Evolutionary conservation across 2,888 invertebrate genomes (phyloP).

Genomic region (Chrysopilus asiliformis): DNA sequence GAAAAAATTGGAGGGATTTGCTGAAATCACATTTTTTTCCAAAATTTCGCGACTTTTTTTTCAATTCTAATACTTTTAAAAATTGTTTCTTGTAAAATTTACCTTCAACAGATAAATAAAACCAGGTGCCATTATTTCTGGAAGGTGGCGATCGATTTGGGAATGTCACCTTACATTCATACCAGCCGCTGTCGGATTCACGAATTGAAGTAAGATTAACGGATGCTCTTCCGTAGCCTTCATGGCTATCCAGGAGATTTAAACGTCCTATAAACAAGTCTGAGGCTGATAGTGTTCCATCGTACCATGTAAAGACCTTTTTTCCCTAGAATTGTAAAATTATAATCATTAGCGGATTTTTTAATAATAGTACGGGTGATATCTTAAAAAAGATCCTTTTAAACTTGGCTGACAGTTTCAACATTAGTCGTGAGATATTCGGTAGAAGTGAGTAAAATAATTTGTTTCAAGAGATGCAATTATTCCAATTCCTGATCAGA

Average conservation of each 20-base stretch:
- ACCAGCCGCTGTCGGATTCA: constrained; percentile 83
- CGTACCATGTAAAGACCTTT: constrained; percentile 70
- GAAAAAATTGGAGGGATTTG: no score
- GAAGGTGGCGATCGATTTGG: constrained; percentile 77
- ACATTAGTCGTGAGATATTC: no score
- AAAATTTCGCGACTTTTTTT: no score
- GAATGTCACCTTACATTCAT: constrained; percentile 78
- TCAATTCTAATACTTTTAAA: no score
- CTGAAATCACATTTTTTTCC: no score
- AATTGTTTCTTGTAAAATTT: constrained; percentile 16
- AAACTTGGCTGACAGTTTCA: no score
- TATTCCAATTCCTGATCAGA: no score
- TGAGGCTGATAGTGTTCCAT: constrained; percentile 51
- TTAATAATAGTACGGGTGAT: no score
- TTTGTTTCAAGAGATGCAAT: no score
- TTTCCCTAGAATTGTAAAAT: constrained; percentile 50
- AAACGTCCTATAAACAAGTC: constrained; percentile 62
- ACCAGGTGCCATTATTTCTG: constrained; percentile 81
- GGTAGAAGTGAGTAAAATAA: no score
- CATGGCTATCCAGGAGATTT: constrained; percentile 43
- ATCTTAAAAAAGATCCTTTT: no score
- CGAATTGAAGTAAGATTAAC: constrained; percentile 77
- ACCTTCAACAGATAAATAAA: constrained; percentile 79
- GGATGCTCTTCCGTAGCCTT: constrained; percentile 44
- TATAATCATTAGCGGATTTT: no score